Evolutionary conservation across 1,140 invertebrate genomes (phyloP).

Genomic region (Anagrus nilaparvatae): DNA sequence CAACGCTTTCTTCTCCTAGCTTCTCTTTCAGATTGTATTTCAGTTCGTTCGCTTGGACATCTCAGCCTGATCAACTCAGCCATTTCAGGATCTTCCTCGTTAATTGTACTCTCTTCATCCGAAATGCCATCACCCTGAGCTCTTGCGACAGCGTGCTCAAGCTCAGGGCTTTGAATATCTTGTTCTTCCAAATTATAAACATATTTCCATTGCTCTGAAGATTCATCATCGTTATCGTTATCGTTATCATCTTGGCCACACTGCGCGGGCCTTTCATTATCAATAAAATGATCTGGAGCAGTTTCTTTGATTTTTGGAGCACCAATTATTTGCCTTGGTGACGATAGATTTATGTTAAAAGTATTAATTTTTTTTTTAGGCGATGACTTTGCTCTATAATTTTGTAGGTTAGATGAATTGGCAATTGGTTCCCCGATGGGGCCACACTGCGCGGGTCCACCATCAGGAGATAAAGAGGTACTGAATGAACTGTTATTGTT

Average conservation of each 20-base stretch:
- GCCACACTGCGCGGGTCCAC: slow-evolving; percentile 50
- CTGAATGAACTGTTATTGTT: neutral
- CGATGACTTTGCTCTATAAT: too few relatives aligned
- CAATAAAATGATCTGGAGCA: neutral
- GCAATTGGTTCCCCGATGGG: too few relatives aligned
- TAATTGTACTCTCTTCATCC: slow-evolving; percentile 35
- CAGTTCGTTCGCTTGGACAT: slow-evolving; percentile 78
- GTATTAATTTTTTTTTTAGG: too few relatives aligned
- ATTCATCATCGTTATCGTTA: slow-evolving; percentile 4
- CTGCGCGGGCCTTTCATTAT: slow-evolving; percentile 32
- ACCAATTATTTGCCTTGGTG: neutral
- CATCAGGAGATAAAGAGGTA: slow-evolving; percentile 28
- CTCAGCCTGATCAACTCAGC: slow-evolving; percentile 69
- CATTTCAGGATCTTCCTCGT: slow-evolving; percentile 62
- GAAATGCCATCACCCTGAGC: slow-evolving; percentile 44
- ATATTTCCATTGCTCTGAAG: slow-evolving; percentile 2
- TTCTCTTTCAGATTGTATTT: slow-evolving; percentile 76
- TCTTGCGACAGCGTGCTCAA: slow-evolving; percentile 44
- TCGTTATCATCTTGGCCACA: slow-evolving; percentile 30
- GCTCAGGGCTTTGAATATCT: slow-evolving; percentile 28
- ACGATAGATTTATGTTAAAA: neutral
- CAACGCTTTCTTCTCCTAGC: slow-evolving; percentile 64
- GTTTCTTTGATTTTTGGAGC: neutral
- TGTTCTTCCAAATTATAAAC: slow-evolving; percentile 5
- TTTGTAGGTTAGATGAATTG: too few relatives aligned